These are phyloP conservation scores for Tetramorium bicarinatum DNA, from an alignment of 2,888 invertebrate genomes.

Conservation along the genomic window DNA sequence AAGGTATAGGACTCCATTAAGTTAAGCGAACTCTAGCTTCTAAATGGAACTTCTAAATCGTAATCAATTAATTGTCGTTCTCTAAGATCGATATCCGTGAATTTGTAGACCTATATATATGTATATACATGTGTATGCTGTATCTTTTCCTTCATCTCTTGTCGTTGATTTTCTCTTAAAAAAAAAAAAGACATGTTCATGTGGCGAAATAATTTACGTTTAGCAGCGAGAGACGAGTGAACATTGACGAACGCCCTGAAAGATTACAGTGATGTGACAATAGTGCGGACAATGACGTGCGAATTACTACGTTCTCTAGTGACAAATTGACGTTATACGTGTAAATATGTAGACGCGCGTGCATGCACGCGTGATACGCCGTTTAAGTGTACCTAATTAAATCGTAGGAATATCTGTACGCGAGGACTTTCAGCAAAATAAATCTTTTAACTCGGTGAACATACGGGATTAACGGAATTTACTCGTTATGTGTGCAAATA, in stretches of 20 bases:
- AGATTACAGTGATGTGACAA: conserved; percentile 33
- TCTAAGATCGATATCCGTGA: neutral
- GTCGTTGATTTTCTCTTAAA: neutral
- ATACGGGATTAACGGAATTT: conserved; percentile 5
- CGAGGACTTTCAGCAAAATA: conserved; percentile 23
- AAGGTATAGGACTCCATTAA: conserved; percentile 10
- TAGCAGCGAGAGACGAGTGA: neutral
- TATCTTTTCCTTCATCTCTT: neutral
- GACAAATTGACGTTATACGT: conserved; percentile 76
- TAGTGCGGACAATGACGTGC: conserved; percentile 26
- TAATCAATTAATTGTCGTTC: neutral
- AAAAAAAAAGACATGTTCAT: neutral
- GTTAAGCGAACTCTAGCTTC: conserved; percentile 3
- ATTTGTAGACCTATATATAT: conserved; percentile 12
- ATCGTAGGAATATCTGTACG: conserved; percentile 63
- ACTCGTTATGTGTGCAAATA: neutral
- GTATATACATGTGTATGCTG: neutral
- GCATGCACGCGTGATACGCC: conserved; percentile 61
- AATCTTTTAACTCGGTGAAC: conserved; percentile 14
- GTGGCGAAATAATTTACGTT: neutral
- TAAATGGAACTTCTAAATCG: conserved; percentile 6
- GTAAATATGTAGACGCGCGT: conserved; percentile 70
- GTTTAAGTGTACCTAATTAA: conserved; percentile 76
- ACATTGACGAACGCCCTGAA: conserved; percentile 1
- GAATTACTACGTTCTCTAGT: conserved; percentile 82